Base-by-base conservation (phyloP, 1,140 invertebrate genomes). In the Orchesella cincta region DNA sequence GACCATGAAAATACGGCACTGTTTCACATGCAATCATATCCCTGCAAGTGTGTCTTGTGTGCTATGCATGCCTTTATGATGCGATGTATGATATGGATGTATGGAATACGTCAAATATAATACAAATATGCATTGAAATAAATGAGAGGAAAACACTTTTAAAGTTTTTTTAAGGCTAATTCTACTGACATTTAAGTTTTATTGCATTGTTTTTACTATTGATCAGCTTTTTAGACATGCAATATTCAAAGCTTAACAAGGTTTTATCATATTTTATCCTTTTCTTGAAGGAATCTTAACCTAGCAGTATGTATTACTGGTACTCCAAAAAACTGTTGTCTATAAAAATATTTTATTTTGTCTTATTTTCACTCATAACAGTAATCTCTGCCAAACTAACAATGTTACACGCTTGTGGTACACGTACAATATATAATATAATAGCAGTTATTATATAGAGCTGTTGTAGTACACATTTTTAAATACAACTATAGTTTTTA, bases 341-440 rank as follows among this genome's bases (percentile, higher is more conserved):
- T 67, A 67, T 67, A 67, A 67, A 67, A 67, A 67, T 67, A 67
- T 31, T 67, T 26, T 67, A 67, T 67, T 67, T n/a, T 67, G 62
- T 67, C 62, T 67, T 67, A 67, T 67, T 67, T 29, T 67, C 62
- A 67, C 62, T 5, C 33, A 29, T 67, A 67, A 67, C 62, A 67
- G 62, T 67, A 67, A 67, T 67, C 62, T 67, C 62, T 67, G 62
- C 62, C 62, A 67, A 67, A 67, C 62, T 67, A 67, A 67, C 62
- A 67, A 67, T 8, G 62, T 57, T 57, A 57, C 52, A 23, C 23
- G 5, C 8, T 12, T 12, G 52, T 57, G 5, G 62, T 67, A 67
- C n/a, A n/a, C n/a, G n/a, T n/a, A n/a, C n/a, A 67, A 67, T 67
- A 57, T 57, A 57, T 26, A 16, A 26, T 26, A 57, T 57, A 57